phyloP scores from a whole-genome alignment of 2,888 invertebrate species.

The Odontothrips loti region DNA sequence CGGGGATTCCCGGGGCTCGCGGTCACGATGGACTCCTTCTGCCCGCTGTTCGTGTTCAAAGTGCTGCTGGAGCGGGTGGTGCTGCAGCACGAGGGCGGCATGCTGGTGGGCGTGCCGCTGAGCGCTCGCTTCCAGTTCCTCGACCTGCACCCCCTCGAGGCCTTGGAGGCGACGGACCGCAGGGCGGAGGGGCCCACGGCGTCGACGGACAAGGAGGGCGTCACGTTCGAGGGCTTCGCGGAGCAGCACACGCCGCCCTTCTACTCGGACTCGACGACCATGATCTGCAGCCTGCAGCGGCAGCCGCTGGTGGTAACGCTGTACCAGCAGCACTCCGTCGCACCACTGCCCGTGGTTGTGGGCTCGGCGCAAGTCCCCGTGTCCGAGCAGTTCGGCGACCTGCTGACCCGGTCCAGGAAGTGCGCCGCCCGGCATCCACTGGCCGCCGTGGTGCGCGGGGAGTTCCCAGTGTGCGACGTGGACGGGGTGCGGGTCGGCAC shows the following conservation, averaged over 20 bases:
- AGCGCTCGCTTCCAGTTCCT: constrained; percentile 16
- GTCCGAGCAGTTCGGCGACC: neutral
- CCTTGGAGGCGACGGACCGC: neutral
- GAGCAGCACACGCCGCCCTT: neutral
- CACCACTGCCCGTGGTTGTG: neutral
- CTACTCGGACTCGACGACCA: neutral
- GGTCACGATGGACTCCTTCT: neutral
- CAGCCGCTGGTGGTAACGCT: neutral
- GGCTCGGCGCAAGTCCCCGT: neutral
- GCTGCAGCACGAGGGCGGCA: neutral
- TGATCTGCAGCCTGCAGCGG: neutral
- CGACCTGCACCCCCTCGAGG: neutral
- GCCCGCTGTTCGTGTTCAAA: constrained; percentile 8
- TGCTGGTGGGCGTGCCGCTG: constrained; percentile 1
- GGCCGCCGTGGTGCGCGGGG: neutral
- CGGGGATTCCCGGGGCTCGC: neutral
- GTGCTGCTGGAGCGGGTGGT: constrained; percentile 5
- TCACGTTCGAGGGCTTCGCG: neutral
- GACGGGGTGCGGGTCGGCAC: neutral
- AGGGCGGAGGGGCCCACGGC: neutral
- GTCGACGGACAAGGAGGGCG: neutral
- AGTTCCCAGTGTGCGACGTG: neutral
- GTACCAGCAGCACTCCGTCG: constrained; percentile 11
- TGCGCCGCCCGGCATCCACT: constrained; percentile 1
- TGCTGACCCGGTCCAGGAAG: neutral